Conservation (phyloP, 2,113 vertebrate genomes). For the Empidonax traillii region DNA sequence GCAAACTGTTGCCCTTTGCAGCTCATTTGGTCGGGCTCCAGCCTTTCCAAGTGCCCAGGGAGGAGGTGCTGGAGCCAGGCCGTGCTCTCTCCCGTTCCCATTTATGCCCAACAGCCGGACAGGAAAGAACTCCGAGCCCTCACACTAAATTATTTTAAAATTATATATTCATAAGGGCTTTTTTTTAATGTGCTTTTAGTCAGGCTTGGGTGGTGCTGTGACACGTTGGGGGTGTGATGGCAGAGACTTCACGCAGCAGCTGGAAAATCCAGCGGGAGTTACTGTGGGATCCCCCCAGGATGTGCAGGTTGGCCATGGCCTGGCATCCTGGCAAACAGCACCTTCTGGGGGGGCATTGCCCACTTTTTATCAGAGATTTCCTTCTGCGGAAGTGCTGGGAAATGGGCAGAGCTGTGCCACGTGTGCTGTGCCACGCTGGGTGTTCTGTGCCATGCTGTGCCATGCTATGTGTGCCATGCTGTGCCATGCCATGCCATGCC, state of each 20-base stretch:
- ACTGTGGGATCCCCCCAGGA: neutral
- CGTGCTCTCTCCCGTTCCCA: rapidly evolving
- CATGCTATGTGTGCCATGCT: too few relatives aligned
- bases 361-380: rapidly evolving
- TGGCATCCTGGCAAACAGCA: neutral
- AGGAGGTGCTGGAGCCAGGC: neutral
- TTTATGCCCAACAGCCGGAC: neutral
- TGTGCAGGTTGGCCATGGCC: neutral
- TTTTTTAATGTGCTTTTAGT: neutral
- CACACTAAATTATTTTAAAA: rapidly evolving
- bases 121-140: too few relatives aligned
- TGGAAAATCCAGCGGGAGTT: rapidly evolving
- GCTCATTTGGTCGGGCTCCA: neutral
- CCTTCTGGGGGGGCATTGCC: too few relatives aligned
- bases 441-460: too few relatives aligned
- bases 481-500: rapidly evolving
- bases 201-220: neutral
- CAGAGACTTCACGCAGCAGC: rapidly evolving
- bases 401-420: neutral
- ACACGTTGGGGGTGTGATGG: neutral
- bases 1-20: neutral
- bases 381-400: neutral
- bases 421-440: neutral
- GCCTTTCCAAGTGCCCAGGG: neutral
- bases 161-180: neutral